Evolutionary conservation across 1,140 invertebrate species (phyloP).

Genomic region (Pinna nobilis): DNA sequence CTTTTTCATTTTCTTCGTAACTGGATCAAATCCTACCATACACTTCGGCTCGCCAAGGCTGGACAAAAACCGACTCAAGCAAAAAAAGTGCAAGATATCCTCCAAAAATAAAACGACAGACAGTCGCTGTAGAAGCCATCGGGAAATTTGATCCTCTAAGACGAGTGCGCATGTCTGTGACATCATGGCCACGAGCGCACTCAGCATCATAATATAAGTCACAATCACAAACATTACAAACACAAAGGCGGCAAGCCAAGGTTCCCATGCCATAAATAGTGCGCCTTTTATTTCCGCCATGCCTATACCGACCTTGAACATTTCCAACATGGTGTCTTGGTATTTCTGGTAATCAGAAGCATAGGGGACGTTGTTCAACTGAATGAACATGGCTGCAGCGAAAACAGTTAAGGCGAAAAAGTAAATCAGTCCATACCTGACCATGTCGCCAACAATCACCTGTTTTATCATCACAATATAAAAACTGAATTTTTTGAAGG

Average conservation of each 20-base stretch:
- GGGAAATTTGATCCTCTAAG: conserved; percentile 46
- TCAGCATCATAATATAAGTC: conserved; percentile 60
- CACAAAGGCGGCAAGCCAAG: conserved; percentile 45
- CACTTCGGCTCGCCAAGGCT: conserved; percentile 17
- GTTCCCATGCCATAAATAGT: conserved; percentile 45
- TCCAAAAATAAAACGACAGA: conserved; percentile 61
- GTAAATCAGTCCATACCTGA: conserved; percentile 47
- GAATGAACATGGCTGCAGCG: conserved; percentile 55
- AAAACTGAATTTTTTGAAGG: conserved; percentile 48
- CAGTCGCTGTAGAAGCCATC: conserved; percentile 55
- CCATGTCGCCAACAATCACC: conserved; percentile 49
- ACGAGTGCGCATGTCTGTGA: conserved; percentile 60
- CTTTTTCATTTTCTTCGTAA: conserved; percentile 30
- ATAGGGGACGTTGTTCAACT: conserved; percentile 35
- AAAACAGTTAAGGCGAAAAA: conserved; percentile 53
- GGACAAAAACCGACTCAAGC: conserved; percentile 11
- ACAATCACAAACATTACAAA: conserved; percentile 54
- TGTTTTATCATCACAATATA: conserved; percentile 54
- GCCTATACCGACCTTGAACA: conserved; percentile 63
- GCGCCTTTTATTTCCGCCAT: conserved; percentile 48
- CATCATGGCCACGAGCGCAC: conserved; percentile 65
- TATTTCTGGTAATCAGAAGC: conserved; percentile 39
- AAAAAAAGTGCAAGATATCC: conserved; percentile 45
- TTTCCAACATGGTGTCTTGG: conserved; percentile 45
- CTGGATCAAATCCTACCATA: conserved; percentile 31